Evolutionary conservation across 2,113 vertebrate species (phyloP), one percentile per base, ranked within the genome.

Genomic region (Leptosomus discolor): DNA sequence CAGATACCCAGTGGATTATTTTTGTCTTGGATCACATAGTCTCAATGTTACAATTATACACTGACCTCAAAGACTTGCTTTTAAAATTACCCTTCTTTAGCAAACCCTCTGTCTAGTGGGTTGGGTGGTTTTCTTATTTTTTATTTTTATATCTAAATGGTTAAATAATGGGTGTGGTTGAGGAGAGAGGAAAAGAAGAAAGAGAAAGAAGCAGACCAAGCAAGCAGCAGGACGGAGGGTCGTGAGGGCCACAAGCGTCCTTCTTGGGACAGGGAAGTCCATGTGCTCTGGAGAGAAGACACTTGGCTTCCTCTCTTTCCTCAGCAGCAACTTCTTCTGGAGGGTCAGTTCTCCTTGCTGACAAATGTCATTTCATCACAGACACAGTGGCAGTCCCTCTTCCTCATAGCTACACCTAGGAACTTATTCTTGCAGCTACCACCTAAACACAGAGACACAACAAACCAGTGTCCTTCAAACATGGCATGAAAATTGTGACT

Each of bases 21-120:
- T 98, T 98, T 98, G 97, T 98, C 98, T 97, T 95, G 97, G 96
- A 97, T 98, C 96, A 85, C 97, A 94, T 27, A 97, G 93, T 92
- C 92, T 84, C 97, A 97, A 98, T 96, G 95, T 95, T 98, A 96
- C 98, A 98, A 98, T 98, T 98, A 98, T 95, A 97, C 15, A 10
- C 96, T 97, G 96, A 98, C 98, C 98, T 98, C 98, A 98, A 98
- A 97, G 97, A 93, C 97, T 98, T 95, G 94, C 97, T 97, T 97
- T 98, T 97, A 97, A 98, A 98, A 98, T 98, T 98, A 98, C 97
- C 98, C 98, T 98, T 96, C 95, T 98, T 96, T 86, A 97, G 98
- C 96, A 97, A 98, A 98, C 97, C 98, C 98, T 98, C 98, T 98
- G 98, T 98, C 98, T 98, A 98, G 98, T 98, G 98, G 98, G 96